Conservation (phyloP, 2,888 invertebrate genomes). For the Drosophila gaucha region DNA sequence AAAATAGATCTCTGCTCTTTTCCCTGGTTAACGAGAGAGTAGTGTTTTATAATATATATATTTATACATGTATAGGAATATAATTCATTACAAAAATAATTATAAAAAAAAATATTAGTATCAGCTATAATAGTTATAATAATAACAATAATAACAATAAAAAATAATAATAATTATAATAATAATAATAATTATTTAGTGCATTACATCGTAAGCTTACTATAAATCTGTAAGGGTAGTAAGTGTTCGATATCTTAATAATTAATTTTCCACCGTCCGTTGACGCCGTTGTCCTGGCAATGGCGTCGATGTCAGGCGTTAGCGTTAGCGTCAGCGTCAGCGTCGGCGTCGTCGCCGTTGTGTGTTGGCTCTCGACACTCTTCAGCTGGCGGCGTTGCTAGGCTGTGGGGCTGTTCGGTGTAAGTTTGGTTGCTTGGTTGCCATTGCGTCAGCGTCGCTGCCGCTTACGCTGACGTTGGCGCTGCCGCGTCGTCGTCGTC, state of each 20-base stretch:
- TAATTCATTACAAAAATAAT: too few species aligned
- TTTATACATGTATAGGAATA: too few species aligned
- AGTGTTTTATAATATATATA: too few species aligned
- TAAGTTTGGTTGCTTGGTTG: conserved; percentile 42
- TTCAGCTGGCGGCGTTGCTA: conserved; percentile 51
- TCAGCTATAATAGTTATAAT: too few species aligned
- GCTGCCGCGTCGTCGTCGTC: conserved; percentile 15
- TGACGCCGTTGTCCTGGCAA: conserved; percentile 65
- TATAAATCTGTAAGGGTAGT: conserved; percentile 17
- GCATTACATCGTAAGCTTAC: neutral
- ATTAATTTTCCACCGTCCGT: conserved; percentile 30
- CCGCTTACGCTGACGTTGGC: conserved; percentile 13
- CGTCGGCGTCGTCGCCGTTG: conserved; percentile 18
- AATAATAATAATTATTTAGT: neutral
- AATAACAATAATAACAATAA: too few species aligned
- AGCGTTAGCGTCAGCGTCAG: conserved; percentile 1
- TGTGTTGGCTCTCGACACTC: conserved; percentile 49
- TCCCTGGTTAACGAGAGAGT: too few species aligned
- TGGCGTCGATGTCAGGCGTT: conserved; percentile 9
- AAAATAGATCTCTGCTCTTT: too few species aligned
- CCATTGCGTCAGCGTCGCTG: conserved; percentile 59
- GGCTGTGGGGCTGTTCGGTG: conserved; percentile 22
- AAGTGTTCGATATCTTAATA: conserved; percentile 5
- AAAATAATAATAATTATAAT: neutral
- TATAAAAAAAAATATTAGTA: too few species aligned